Conservation (phyloP, 2,797 vertebrate genomes). For the Halcyon badia region DNA sequence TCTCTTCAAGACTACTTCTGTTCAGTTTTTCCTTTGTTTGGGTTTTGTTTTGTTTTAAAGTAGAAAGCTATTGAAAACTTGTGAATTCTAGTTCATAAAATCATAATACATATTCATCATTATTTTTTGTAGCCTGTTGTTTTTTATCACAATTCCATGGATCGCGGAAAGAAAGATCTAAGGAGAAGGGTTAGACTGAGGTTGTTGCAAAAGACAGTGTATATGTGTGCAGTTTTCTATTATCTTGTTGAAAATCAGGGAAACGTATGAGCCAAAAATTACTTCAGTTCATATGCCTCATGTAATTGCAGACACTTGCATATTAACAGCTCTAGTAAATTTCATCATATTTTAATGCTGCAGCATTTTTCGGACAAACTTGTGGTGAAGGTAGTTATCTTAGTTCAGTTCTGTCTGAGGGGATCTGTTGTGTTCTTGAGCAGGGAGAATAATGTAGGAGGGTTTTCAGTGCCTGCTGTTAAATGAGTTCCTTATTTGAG, state of each 20-base stretch:
- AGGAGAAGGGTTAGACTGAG: not conserved
- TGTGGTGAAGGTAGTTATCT: not conserved
- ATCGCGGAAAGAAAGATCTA: not conserved
- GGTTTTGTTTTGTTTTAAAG: not conserved
- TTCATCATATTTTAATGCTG: not conserved
- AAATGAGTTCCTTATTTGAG: not conserved
- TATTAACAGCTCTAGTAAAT: not conserved
- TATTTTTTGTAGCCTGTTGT: not conserved
- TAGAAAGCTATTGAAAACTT: not conserved
- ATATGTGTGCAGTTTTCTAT: not conserved
- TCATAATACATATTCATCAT: not conserved
- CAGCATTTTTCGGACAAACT: not conserved
- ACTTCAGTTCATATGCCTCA: not conserved
- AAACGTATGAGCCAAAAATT: not conserved
- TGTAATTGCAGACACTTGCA: not conserved
- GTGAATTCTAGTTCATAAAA: not conserved
- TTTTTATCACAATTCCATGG: not conserved
- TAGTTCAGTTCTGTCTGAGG: not conserved
- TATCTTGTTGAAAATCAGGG: not conserved
- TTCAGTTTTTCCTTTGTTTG: fast-evolving
- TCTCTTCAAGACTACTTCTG: not conserved
- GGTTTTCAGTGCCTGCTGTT: not conserved
- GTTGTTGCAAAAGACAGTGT: not conserved
- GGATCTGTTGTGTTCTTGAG: not conserved
- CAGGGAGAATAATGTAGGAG: not conserved